Evolutionary conservation across 2,888 invertebrate genomes (phyloP), one percentile per base, ranked within the genome.

Genomic region (Seira sanloemensis): DNA sequence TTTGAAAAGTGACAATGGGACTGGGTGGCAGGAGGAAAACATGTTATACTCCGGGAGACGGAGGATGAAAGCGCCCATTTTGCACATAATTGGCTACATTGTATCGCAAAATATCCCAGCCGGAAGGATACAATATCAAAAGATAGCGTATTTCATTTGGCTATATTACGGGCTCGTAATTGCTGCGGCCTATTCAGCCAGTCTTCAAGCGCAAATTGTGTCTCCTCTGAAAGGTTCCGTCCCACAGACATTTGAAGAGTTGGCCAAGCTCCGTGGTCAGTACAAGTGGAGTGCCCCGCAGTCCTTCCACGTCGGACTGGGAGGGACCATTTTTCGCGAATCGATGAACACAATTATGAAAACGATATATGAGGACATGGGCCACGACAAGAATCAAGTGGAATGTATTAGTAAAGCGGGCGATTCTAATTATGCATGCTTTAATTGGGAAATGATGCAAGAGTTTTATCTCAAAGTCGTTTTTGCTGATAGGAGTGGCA

Each of bases 361-460:
- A 16, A 37, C 62, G 0, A 69, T 82, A 16, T 71, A 82, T 26
- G 9, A 1, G 2, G 16, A 26, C 16, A 75, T 82, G 65, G 1
- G 73, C 37, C 54, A 19, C 0, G 81, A 82, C 16, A 72, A 71
- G 12, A 62, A 16, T 71, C 16, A 62, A 21, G 16, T 66, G 21
- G 76, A 54, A 5, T 82, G 81, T 46, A 19, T 67, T 12, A 18
- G 12, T 0, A 73, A 54, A 65, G 75, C 81, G 1, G 81, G 50
- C 1, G 23, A 5, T 16, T 16, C 58, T n/a, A 62, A 50, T 7
- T 75, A 81, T 21, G 75, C 69, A 2, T 81, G 81, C n/a, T 69
- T 81, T n/a, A 58, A 81, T 50, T 81, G 81, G 81, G 81, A 81
- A 1, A 62, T 69, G 0, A 58, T 81, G 75, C 54, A 50, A 2